phyloP scores from a whole-genome alignment of 1,140 invertebrate genomes.

The Dufourea novaeangliae region DNA sequence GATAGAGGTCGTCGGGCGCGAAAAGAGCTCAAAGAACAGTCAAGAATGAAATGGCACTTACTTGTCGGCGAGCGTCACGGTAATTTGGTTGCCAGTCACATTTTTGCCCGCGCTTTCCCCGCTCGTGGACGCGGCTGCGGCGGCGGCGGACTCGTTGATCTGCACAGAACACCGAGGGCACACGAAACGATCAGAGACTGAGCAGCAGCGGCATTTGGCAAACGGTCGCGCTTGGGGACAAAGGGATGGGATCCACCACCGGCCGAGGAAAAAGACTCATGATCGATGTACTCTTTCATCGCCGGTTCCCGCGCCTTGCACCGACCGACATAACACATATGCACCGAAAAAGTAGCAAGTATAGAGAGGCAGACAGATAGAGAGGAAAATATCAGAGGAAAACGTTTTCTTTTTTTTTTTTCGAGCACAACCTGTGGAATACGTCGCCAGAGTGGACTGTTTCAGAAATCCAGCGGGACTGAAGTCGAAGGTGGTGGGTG shows the following conservation, averaged over 20 bases:
- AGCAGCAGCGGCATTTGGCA: slow-evolving; percentile 5
- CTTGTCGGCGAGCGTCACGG: slow-evolving; percentile 78
- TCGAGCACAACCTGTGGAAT: slow-evolving; percentile 47
- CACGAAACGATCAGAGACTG: slow-evolving; percentile 21
- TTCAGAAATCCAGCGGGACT: no score
- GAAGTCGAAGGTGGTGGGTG: no score
- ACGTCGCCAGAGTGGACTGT: no score
- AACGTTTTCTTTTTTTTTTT: no score
- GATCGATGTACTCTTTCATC: slow-evolving; percentile 1
- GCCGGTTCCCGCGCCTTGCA: neutral
- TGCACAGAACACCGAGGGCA: slow-evolving; percentile 52
- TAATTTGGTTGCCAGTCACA: slow-evolving; percentile 77
- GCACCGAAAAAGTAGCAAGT: neutral
- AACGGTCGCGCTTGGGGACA: slow-evolving; percentile 7
- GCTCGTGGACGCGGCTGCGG: slow-evolving; percentile 78
- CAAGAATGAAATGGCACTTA: slow-evolving; percentile 61
- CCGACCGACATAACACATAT: neutral
- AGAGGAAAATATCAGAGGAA: neutral
- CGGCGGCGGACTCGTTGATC: slow-evolving; percentile 77
- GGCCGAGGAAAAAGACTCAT: neutral
- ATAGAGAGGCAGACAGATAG: neutral
- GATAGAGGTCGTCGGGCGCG: no score
- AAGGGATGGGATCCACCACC: neutral
- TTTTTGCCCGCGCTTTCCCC: slow-evolving; percentile 73
- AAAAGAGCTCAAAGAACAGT: neutral